A percentile compares a stretch with the other conserved stretches of the same genome.
Evolutionary conservation across 2,888 invertebrate genomes (phyloP).

Genomic region (Chironomus riparius): DNA sequence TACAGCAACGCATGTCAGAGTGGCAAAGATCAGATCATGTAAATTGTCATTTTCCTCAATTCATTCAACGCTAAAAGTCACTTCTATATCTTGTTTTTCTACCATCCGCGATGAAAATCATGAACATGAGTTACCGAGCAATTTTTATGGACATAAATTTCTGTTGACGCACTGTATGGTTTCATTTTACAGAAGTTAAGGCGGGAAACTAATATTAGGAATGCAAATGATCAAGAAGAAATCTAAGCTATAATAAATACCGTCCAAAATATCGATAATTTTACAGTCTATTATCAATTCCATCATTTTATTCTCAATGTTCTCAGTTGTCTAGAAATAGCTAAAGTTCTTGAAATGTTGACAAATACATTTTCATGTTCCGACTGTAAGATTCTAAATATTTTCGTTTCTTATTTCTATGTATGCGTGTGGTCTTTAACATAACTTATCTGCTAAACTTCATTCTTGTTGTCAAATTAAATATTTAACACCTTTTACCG

Average conservation of each 20-base stretch:
- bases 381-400: not conserved
- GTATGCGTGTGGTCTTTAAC: conserved; percentile 2
- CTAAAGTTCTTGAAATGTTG: too few species aligned
- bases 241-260: not conserved
- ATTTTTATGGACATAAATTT: too few species aligned
- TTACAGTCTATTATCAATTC: not conserved
- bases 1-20: conserved; percentile 11
- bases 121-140: too few species aligned
- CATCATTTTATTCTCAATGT: too few species aligned
- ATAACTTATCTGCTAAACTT: not conserved
- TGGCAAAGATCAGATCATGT: conserved; percentile 14
- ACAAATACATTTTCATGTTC: not conserved
- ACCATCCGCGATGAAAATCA: too few species aligned
- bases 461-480: conserved; percentile 11
- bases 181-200: not conserved
- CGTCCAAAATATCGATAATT: not conserved
- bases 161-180: not conserved
- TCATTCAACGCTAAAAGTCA: too few species aligned
- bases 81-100: too few species aligned
- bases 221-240: conserved; percentile 8
- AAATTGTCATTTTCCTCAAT: conserved; percentile 15
- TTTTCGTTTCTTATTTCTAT: not conserved
- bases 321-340: too few species aligned
- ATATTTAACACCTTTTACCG: conserved; percentile 22
- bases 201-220: conserved; percentile 1